A percentile compares a stretch with the other conserved stretches of the same genome.
These are phyloP conservation scores for Cetoscarus ocellatus DNA, from an alignment of 2,797 vertebrate genomes.

Conservation along the genomic window DNA sequence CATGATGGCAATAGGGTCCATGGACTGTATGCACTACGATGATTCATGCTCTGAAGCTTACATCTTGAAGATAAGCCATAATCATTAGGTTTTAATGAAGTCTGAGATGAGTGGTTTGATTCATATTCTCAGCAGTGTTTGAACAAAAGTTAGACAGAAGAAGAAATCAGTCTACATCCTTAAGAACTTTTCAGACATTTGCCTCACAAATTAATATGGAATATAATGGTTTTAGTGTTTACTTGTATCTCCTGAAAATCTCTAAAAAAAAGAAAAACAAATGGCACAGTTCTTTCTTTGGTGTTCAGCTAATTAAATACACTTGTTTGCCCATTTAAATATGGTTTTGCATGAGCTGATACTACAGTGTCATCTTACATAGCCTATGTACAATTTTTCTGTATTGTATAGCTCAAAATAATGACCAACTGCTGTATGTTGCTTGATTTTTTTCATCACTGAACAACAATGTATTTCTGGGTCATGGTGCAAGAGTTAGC, in stretches of 20 bases:
- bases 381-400: too few relatives aligned
- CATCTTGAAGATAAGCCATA: slow-evolving; percentile 3
- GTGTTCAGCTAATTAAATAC: too few relatives aligned
- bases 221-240: background rate
- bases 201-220: background rate
- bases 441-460: too few relatives aligned
- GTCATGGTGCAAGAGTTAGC: too few relatives aligned
- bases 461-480: too few relatives aligned
- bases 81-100: slow-evolving; percentile 1
- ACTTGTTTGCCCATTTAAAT: too few relatives aligned
- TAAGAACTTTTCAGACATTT: background rate
- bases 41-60: background rate
- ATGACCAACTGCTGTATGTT: too few relatives aligned
- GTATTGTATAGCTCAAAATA: too few relatives aligned
- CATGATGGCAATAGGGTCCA: background rate
- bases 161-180: slow-evolving; percentile 21
- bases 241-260: background rate
- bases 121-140: slow-evolving; percentile 2
- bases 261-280: background rate
- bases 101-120: background rate
- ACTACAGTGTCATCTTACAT: too few relatives aligned
- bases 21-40: too few relatives aligned
- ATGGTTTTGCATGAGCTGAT: too few relatives aligned
- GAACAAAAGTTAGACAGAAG: slow-evolving; percentile 11
- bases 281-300: too few relatives aligned